Evolutionary conservation across 1,140 invertebrate genomes (phyloP).

Genomic region (Lasaia peninsularis): DNA sequence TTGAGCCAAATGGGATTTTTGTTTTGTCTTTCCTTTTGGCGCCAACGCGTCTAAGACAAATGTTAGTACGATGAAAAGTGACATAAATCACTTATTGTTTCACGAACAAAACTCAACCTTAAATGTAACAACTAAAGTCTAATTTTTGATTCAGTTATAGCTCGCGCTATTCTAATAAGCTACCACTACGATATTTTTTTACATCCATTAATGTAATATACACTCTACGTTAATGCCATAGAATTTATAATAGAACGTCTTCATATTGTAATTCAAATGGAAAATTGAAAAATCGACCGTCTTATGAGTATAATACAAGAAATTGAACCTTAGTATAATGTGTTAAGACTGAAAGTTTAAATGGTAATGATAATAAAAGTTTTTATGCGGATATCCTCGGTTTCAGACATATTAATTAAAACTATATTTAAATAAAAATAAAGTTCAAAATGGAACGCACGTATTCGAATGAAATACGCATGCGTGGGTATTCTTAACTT

Average conservation of each 20-base stretch:
- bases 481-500: constrained; percentile 17
- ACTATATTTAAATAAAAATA: background rate
- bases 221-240: background rate
- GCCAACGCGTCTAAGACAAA: constrained; percentile 7
- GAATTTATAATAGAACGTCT: background rate
- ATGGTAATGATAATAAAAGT: constrained; percentile 5
- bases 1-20: background rate
- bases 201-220: background rate
- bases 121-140: background rate
- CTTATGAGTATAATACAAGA: constrained; percentile 2
- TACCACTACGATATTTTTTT: background rate
- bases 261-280: background rate
- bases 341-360: constrained; percentile 4
- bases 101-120: constrained; percentile 2
- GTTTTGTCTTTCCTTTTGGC: constrained; percentile 9
- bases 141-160: background rate
- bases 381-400: constrained; percentile 26
- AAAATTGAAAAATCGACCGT: constrained; percentile 11
- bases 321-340: background rate
- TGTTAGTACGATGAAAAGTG: background rate
- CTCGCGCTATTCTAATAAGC: constrained; percentile 6
- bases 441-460: constrained; percentile 1
- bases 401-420: background rate
- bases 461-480: constrained; percentile 15
- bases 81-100: background rate